These are phyloP conservation scores for Erynnis tages DNA, from an alignment of 2,888 invertebrate species.

Conservation along the genomic window DNA sequence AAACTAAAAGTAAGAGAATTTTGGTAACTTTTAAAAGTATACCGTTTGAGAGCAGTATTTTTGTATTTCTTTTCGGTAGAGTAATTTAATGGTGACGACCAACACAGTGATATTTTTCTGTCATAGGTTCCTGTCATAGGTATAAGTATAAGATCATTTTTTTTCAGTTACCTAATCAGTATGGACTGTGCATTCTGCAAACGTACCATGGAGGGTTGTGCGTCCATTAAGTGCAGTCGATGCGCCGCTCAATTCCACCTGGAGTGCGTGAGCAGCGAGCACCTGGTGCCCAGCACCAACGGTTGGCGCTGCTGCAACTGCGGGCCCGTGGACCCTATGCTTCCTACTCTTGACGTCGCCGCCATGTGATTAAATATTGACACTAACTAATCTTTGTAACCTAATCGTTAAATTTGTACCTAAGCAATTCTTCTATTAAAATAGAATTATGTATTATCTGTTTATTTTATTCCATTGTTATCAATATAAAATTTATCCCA, in stretches of 20 bases:
- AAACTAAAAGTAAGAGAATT: no score
- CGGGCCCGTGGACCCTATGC: constrained; percentile 29
- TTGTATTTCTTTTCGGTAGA: no score
- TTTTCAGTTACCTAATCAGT: constrained; percentile 18
- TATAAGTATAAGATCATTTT: not conserved
- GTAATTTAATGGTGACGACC: no score
- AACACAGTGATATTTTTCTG: no score
- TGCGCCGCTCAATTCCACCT: constrained; percentile 65
- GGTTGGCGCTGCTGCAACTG: constrained; percentile 63
- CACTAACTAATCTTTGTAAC: not conserved
- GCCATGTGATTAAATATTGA: not conserved
- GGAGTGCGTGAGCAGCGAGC: constrained; percentile 59
- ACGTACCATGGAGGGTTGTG: constrained; percentile 60
- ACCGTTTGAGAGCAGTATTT: no score
- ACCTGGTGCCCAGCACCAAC: constrained; percentile 53
- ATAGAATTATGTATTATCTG: no score
- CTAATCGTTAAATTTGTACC: no score
- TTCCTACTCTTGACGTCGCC: not conserved
- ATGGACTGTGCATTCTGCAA: constrained; percentile 68
- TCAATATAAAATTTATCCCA: no score
- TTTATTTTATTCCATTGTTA: no score
- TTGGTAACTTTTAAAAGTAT: no score
- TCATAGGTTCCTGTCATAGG: no score
- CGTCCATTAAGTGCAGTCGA: constrained; percentile 63
- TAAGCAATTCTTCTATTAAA: no score